These are phyloP conservation scores for Cephus cinctus DNA, from an alignment of 1,140 invertebrate species.

Conservation along the genomic window DNA sequence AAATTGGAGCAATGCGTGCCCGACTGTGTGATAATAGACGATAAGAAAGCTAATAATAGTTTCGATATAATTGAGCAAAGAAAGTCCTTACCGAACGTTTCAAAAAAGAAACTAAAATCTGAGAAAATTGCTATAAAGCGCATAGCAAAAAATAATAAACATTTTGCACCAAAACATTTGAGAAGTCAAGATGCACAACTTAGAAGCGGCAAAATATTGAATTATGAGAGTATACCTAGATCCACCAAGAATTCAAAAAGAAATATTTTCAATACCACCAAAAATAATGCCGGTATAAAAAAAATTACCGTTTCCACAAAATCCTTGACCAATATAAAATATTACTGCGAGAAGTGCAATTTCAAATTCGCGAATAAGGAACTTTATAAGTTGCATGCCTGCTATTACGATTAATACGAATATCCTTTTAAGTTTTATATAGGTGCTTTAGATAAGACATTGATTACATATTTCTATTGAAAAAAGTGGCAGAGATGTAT, in stretches of 20 bases:
- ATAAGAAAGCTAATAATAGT: not conserved
- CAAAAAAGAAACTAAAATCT: not conserved
- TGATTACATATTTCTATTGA: too few relatives aligned
- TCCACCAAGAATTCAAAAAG: constrained; percentile 12
- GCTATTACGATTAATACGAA: constrained; percentile 23
- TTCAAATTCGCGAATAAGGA: constrained; percentile 32
- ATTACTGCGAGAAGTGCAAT: constrained; percentile 40
- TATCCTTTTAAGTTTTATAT: too few relatives aligned
- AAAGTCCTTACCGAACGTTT: not conserved
- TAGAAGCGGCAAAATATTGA: constrained; percentile 31
- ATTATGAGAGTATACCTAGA: not conserved
- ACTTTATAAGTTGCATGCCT: constrained; percentile 30
- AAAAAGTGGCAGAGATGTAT: too few relatives aligned
- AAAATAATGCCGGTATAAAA: constrained; percentile 11
- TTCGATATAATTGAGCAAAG: not conserved
- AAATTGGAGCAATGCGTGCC: not conserved
- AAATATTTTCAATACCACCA: not conserved
- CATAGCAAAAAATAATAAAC: constrained; percentile 6
- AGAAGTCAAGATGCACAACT: constrained; percentile 33
- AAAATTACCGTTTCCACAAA: constrained; percentile 3
- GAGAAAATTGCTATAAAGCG: not conserved
- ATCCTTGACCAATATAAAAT: constrained; percentile 24
- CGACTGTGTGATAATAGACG: not conserved
- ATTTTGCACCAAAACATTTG: constrained; percentile 24
- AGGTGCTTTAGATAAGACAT: too few relatives aligned